Conservation (phyloP, 2,113 vertebrate genomes). For the Lanius collurio region DNA sequence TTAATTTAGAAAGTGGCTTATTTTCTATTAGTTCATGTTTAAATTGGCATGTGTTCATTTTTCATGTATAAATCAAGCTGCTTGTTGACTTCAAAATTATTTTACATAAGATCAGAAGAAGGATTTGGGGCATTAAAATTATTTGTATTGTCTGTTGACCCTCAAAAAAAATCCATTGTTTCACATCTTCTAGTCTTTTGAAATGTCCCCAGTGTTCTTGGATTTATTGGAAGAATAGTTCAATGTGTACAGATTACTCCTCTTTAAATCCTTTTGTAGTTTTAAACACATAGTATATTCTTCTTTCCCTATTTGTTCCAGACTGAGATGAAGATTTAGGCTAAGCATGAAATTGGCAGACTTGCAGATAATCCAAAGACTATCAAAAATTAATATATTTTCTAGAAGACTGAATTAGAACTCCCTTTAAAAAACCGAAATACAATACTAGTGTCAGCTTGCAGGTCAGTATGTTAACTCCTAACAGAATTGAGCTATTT, state of each 20-base stretch:
- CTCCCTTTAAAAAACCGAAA: background rate
- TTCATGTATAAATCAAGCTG: background rate
- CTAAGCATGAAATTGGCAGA: background rate
- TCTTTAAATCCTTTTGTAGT: background rate
- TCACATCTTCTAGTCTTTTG: background rate
- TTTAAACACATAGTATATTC: background rate
- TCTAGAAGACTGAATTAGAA: background rate
- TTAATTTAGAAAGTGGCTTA: background rate
- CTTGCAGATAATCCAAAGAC: background rate
- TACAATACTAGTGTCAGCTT: background rate
- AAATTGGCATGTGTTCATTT: background rate
- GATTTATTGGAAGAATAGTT: background rate
- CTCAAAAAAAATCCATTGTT: background rate
- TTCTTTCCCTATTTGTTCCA: background rate
- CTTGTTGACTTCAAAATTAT: background rate
- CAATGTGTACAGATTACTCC: background rate
- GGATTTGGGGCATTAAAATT: background rate
- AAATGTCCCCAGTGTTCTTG: background rate
- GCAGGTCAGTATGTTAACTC: background rate
- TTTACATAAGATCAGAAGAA: background rate
- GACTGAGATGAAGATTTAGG: background rate
- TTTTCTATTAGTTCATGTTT: background rate
- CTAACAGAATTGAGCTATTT: background rate
- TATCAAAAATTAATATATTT: background rate
- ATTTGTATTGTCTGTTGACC: background rate